phyloP scores from a whole-genome alignment of 2,888 invertebrate species.

The Saturnia japonica region DNA sequence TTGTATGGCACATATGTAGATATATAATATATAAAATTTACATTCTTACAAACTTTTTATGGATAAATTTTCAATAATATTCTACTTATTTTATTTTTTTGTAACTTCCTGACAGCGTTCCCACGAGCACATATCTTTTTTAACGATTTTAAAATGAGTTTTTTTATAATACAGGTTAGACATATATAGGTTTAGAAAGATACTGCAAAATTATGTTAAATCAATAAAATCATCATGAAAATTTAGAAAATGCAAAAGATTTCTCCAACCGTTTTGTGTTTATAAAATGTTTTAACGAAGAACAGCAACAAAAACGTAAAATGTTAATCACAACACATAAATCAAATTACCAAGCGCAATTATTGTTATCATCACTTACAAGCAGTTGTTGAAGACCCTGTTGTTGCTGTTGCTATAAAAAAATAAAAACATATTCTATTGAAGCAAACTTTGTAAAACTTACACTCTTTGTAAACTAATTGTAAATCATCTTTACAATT shows the following conservation, averaged over 20 bases:
- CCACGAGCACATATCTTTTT: too few species aligned
- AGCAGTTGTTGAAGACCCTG: conserved; percentile 95
- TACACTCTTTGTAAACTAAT: conserved; percentile 12
- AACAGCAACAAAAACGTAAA: conserved; percentile 29
- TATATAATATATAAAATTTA: too few species aligned
- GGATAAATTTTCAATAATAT: too few species aligned
- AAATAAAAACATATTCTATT: conserved; percentile 21
- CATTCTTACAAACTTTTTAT: too few species aligned
- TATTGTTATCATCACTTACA: conserved; percentile 85
- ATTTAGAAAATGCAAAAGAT: conserved; percentile 23
- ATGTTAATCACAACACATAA: conserved; percentile 72
- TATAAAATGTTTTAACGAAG: conserved; percentile 1
- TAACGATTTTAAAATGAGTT: too few species aligned
- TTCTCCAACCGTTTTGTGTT: conserved; percentile 13
- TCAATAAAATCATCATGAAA: neutral
- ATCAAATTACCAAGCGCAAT: conserved; percentile 62
- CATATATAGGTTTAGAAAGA: neutral
- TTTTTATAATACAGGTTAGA: too few species aligned
- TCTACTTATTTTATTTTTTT: too few species aligned
- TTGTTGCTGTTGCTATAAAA: conserved; percentile 91
- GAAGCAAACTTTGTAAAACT: conserved; percentile 2
- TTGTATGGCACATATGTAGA: too few species aligned
- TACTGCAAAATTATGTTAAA: neutral
- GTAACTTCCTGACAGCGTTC: too few species aligned
- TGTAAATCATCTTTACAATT: neutral